Evolutionary conservation across 2,113 vertebrate species (phyloP), one percentile per base, ranked within the genome.

Genomic region (Eretmodus cyanostictus): DNA sequence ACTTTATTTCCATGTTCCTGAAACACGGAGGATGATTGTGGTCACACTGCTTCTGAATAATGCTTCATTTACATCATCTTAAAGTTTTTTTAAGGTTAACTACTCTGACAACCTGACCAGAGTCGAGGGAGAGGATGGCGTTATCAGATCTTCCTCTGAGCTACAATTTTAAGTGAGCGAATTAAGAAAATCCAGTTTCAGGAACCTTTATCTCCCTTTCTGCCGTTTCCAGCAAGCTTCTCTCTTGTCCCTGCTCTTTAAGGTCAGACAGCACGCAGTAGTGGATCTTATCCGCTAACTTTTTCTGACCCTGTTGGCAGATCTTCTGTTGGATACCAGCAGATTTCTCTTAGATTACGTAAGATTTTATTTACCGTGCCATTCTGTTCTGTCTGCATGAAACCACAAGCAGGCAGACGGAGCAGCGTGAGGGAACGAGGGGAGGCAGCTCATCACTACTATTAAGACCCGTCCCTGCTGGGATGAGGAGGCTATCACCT

Each of bases 381-480:
- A 14, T 6, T 5, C 49, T 80, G 42, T 3, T 80, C 17, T n/a
- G 24, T 47, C 71, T 80, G 54, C 73, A 1, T n/a, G 71, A 76
- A 76, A 76, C 17, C 73, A 63, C 14, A 47, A 22, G 63, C 31
- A 81, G 27, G 16, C 53, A 47, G 73, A 53, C n/a, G 4, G 61
- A 68, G 9, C 63, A 61, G 78, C 22, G 5, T 31, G 61, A 57
- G 19, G 53, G 76, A 81, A 24, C 3, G 12, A 49, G 27, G 4
- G 47, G 80, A 86, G 38, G 88, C 42, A 1, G 89, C 87, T 90
- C 78, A 71, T 54, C 83, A 54, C 24, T 55, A 27, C 71, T 6
- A 61, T 83, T 88, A 59, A 66, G 84, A 85, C 79, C 13, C 8
- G 4, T 68, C 87, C 86, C 85, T 16, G 82, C 87, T 76, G 86